Percentiles rank a stretch among this genome's conserved stretches.
Evolutionary conservation across 2,888 invertebrate species (phyloP).

Genomic region (Liopterus haemorrhoidalis): DNA sequence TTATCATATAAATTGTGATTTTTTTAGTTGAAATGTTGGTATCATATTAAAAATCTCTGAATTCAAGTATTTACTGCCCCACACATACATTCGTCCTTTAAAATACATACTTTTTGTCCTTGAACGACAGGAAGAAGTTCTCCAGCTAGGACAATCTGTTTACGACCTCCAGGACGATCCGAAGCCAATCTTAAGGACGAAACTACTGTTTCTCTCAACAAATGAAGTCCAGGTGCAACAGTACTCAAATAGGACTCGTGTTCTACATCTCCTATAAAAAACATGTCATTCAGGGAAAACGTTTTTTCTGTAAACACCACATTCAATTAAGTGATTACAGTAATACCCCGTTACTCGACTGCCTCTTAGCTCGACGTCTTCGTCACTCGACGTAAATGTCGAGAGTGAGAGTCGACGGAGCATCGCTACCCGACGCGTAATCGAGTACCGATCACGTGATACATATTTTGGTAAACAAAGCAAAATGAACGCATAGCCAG

Average conservation of each 20-base stretch:
- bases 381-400: no score
- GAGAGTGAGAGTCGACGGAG: no score
- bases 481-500: no score
- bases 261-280: constrained; percentile 51
- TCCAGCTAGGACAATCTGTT: constrained; percentile 57
- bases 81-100: constrained; percentile 14
- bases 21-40: constrained; percentile 2
- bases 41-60: neutral
- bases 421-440: no score
- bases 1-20: neutral
- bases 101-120: constrained; percentile 39
- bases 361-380: no score
- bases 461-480: no score
- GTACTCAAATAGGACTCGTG: constrained; percentile 72
- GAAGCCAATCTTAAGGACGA: constrained; percentile 60
- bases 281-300: no score
- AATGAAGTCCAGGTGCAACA: constrained; percentile 60
- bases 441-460: no score
- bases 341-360: no score
- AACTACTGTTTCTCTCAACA: constrained; percentile 69
- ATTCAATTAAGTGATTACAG: no score
- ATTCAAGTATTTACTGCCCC: constrained; percentile 9
- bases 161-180: constrained; percentile 48
- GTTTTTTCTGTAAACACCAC: no score
- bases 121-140: constrained; percentile 49